Evolutionary conservation across 2,888 invertebrate genomes (phyloP).

Genomic region (Eristalis tenax): DNA sequence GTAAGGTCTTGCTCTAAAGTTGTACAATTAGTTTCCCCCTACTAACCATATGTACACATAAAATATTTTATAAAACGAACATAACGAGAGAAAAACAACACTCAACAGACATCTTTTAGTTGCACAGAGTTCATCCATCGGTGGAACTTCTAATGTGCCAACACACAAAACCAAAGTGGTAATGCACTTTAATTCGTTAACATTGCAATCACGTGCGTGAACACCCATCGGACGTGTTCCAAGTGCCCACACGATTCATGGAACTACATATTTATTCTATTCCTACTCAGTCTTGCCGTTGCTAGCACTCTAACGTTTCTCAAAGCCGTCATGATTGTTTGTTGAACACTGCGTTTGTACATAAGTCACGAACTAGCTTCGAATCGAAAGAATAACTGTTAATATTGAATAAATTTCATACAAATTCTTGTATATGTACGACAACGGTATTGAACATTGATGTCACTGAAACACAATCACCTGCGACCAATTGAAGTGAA

Average conservation of each 20-base stretch:
- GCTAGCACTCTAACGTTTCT: neutral
- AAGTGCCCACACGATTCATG: slow-evolving; percentile 7
- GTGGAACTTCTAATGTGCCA: neutral
- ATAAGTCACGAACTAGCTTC: slow-evolving; percentile 16
- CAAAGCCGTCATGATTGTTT: neutral
- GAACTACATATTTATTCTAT: neutral
- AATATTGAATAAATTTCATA: slow-evolving; percentile 1
- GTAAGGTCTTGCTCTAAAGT: neutral
- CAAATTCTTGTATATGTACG: neutral
- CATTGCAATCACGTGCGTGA: slow-evolving; percentile 7
- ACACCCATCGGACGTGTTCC: neutral
- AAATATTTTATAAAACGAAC: neutral
- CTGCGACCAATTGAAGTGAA: neutral
- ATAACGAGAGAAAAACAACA: neutral
- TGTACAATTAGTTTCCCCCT: neutral
- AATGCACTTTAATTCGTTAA: neutral
- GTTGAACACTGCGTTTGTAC: neutral
- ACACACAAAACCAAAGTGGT: neutral
- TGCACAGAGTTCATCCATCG: neutral
- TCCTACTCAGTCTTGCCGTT: neutral
- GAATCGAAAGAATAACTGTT: slow-evolving; percentile 2
- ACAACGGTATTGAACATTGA: neutral
- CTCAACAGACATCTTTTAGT: neutral
- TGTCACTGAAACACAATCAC: neutral
- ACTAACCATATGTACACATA: neutral